phyloP scores from a whole-genome alignment of 2,113 vertebrate species.

The Myodes glareolus region DNA sequence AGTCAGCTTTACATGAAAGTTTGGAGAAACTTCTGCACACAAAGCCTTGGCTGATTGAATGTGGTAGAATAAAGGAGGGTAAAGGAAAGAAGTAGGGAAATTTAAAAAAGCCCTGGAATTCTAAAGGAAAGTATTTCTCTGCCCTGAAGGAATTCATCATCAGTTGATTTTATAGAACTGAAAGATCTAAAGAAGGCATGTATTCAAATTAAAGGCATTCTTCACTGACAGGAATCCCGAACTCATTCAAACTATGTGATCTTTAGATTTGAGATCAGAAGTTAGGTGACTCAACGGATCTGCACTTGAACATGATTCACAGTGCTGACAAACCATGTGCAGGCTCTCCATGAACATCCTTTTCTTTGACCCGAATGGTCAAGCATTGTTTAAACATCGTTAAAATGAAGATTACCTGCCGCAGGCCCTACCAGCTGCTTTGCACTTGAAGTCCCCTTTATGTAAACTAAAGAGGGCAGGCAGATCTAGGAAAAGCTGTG shows the following conservation, averaged over 20 bases:
- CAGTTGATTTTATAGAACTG: not conserved
- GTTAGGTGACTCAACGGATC: not conserved
- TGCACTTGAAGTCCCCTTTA: not conserved
- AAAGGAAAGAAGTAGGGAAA: not conserved
- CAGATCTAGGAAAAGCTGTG: not conserved
- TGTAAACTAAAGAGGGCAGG: not conserved
- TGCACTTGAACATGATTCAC: not conserved
- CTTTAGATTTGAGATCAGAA: not conserved
- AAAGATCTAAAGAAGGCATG: slow-evolving; percentile 13
- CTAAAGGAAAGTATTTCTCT: not conserved
- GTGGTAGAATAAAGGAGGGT: not conserved
- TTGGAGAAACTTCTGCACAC: not conserved
- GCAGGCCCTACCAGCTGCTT: not conserved
- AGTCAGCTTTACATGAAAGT: not conserved
- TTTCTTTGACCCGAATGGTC: not conserved
- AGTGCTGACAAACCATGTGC: not conserved
- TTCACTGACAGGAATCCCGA: not conserved
- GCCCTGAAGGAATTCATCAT: not conserved
- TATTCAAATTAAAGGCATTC: slow-evolving; percentile 4
- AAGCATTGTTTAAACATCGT: not conserved
- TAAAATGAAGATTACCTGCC: not conserved
- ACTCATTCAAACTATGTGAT: not conserved
- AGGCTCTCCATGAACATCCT: not conserved
- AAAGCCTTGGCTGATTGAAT: not conserved
- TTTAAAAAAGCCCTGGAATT: not conserved